These are phyloP conservation scores for Neodon shergylaensis DNA, from an alignment of 2,113 vertebrate genomes.

Conservation along the genomic window DNA sequence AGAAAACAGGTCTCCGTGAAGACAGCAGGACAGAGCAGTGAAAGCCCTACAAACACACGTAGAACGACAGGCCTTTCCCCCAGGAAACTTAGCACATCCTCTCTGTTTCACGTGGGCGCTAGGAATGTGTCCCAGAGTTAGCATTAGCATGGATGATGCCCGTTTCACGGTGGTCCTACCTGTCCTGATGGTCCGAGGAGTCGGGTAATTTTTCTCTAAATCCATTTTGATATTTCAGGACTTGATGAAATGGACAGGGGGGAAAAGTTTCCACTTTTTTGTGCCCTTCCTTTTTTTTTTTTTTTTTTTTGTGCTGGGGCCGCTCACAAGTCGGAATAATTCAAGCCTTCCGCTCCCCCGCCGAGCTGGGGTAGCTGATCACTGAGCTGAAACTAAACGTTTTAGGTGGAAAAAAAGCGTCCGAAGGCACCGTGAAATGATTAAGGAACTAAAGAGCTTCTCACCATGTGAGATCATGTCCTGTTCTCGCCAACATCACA, in stretches of 20 bases:
- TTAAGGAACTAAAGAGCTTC: slow-evolving; percentile 97
- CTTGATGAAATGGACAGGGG: slow-evolving; percentile 80
- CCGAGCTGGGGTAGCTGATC: slow-evolving; percentile 97
- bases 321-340: slow-evolving; percentile 96
- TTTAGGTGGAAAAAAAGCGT: slow-evolving; percentile 99
- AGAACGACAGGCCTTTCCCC: neutral
- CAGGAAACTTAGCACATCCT: neutral
- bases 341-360: slow-evolving; percentile 98
- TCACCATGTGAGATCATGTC: slow-evolving; percentile 97
- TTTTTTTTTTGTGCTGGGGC: slow-evolving; percentile 82
- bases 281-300: neutral
- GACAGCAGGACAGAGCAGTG: neutral
- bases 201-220: slow-evolving; percentile 91
- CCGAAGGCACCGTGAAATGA: slow-evolving; percentile 99
- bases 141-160: neutral
- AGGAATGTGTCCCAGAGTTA: neutral
- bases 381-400: slow-evolving; percentile 99
- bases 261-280: slow-evolving; percentile 84
- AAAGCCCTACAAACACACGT: neutral
- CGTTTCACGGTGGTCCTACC: slow-evolving; percentile 87
- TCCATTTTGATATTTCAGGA: slow-evolving; percentile 90
- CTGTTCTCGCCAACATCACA: slow-evolving; percentile 90
- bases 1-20: neutral
- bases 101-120: neutral
- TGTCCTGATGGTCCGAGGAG: slow-evolving; percentile 92